Percentiles rank a stretch among this genome's conserved stretches.
Evolutionary conservation across 2,797 vertebrate genomes (phyloP).

Genomic region (Gallinago solitaria): DNA sequence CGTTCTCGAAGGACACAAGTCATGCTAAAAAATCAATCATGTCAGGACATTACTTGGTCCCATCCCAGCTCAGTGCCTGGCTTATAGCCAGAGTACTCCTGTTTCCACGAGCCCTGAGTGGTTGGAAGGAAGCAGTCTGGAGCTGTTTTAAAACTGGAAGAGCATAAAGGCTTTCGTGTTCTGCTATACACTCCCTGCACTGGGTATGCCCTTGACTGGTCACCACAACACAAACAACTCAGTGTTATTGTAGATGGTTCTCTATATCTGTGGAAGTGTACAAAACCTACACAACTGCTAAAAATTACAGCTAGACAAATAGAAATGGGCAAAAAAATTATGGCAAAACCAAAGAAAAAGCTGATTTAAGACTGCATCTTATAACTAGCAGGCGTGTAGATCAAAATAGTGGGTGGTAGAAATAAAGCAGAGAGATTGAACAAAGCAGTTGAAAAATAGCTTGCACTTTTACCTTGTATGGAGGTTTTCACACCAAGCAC

Average conservation of each 20-base stretch:
- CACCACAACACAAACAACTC: accelerated
- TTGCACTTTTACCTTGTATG: background rate
- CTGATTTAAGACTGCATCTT: background rate
- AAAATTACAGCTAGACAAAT: background rate
- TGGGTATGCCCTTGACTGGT: background rate
- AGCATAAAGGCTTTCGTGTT: background rate
- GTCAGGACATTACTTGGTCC: background rate
- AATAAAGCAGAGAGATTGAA: background rate
- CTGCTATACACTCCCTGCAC: background rate
- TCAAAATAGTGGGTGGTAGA: background rate
- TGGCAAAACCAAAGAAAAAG: background rate
- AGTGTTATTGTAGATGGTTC: background rate
- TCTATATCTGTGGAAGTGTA: background rate
- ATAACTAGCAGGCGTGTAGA: background rate
- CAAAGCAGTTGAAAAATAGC: background rate
- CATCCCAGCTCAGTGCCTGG: background rate
- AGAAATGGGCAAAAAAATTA: background rate
- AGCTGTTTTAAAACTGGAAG: background rate
- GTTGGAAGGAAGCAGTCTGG: background rate
- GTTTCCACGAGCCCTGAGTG: background rate
- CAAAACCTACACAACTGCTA: background rate
- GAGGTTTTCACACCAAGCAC: background rate
- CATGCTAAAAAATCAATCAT: background rate
- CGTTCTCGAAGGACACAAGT: background rate
- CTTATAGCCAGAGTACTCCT: background rate